phyloP scores from a whole-genome alignment of 2,888 invertebrate species.

The Lochmaea capreae region DNA sequence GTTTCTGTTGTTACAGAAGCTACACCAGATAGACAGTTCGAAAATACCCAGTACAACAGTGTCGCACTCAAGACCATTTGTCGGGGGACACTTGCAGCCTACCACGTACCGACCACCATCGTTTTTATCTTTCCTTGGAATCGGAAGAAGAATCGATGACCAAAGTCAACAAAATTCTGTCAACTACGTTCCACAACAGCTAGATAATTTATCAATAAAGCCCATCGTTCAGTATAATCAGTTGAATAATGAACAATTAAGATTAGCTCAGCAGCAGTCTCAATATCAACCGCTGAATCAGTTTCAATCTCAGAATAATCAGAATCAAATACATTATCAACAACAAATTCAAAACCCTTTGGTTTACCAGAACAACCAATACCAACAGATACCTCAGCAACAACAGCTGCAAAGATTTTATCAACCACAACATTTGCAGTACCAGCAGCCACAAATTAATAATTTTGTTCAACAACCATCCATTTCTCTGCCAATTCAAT shows the following conservation, averaged over 20 bases:
- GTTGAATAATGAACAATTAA: constrained; percentile 18
- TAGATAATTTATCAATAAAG: constrained; percentile 19
- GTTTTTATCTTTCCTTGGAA: constrained; percentile 46
- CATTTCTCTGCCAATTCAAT: not conserved
- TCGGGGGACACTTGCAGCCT: constrained; percentile 63
- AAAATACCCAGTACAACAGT: constrained; percentile 43
- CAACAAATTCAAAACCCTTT: constrained; percentile 29
- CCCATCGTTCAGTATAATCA: not conserved
- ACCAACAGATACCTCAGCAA: constrained; percentile 45
- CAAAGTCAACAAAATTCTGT: constrained; percentile 38
- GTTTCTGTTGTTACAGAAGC: constrained; percentile 63
- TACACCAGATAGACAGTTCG: constrained; percentile 58
- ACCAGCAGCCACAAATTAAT: constrained; percentile 49
- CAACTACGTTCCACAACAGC: constrained; percentile 21
- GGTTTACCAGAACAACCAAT: constrained; percentile 25
- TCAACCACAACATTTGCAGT: constrained; percentile 23
- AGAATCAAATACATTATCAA: not conserved
- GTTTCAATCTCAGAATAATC: constrained; percentile 28
- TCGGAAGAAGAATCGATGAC: constrained; percentile 44
- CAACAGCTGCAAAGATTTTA: constrained; percentile 39
- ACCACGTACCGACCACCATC: constrained; percentile 64
- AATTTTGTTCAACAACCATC: constrained; percentile 28
- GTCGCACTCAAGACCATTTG: constrained; percentile 56
- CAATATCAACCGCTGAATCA: constrained; percentile 22
- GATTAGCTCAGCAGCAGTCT: constrained; percentile 26